Evolutionary conservation across 2,113 vertebrate species (phyloP).

Genomic region (Conger conger): DNA sequence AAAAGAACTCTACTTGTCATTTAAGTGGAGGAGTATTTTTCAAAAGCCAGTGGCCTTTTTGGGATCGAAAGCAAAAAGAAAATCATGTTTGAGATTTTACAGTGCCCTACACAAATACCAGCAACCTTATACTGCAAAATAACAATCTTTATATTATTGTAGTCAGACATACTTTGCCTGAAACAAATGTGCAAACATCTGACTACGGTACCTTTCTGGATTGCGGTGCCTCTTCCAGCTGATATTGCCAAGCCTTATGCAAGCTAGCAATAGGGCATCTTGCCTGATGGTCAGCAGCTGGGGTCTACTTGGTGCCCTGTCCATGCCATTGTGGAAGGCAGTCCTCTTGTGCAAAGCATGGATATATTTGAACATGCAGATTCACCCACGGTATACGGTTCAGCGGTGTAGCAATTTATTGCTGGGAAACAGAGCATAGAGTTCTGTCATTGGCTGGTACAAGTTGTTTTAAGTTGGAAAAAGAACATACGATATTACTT

Average conservation of each 20-base stretch:
- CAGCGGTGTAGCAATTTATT: neutral
- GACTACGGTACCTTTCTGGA: neutral
- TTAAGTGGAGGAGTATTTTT: neutral
- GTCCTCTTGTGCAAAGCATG: constrained; percentile 3
- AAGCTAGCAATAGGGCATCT: neutral
- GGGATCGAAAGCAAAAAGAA: neutral
- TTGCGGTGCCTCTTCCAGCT: neutral
- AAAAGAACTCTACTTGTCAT: neutral
- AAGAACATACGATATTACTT: neutral
- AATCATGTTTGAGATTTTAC: neutral
- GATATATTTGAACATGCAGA: neutral
- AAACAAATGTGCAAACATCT: neutral
- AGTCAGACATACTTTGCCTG: neutral
- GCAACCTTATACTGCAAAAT: neutral
- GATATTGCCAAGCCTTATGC: neutral
- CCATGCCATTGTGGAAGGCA: neutral
- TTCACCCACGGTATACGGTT: neutral
- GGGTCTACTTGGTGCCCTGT: neutral
- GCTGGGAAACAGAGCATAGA: neutral
- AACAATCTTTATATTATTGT: neutral
- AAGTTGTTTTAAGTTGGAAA: neutral
- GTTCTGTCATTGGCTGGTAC: neutral
- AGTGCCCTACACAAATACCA: neutral
- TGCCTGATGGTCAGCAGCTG: neutral
- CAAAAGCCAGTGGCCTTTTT: neutral